Evolutionary conservation across 2,113 vertebrate species (phyloP), one percentile per base, ranked within the genome.

Genomic region (Perognathus longimembris): DNA sequence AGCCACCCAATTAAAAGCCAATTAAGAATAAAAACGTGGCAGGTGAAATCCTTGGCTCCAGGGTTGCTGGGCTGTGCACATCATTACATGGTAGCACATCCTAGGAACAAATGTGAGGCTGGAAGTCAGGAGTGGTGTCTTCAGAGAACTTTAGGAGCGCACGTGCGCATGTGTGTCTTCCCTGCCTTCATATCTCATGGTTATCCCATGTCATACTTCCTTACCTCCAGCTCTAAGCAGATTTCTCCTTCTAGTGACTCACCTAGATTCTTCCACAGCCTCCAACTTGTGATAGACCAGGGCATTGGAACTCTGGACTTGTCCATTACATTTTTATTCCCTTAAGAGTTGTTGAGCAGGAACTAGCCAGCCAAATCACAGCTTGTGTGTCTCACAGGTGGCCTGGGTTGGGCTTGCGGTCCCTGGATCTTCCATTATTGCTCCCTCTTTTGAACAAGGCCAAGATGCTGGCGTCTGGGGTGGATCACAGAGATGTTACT

Each of bases 1-100:
- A 86, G 54, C 21, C 71, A 71, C 20, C 11, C 50, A 78, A 57
- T 91, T 88, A 59, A 93, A 73, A 94, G 34, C 22, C 15, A 91
- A 50, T 24, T 81, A 4, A 75, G 40, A 90, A 83, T 6, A 24
- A 75, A 86, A 91, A 50, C 59, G n/a, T 32, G 6, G 40, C 42
- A 81, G 70, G 82, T 45, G 61, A 61, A 70, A n/a, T 64, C 42
- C 24, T 7, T 8, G 32, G 7, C 63, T 34, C 63, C 22, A 24
- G 71, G 54, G 21, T 36, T n/a, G 1, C 66, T 36, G 57, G 66
- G 21, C 84, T 22, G 20, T 30, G 45, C 36, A 36, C 17, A 54
- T 54, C 50, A 54, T 12, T 18, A 17, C 50, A 18, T 12, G 2
- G 50, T 15, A 54, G 50, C 15, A 18, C 2, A 2, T 71, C 30